phyloP scores from a whole-genome alignment of 1,140 invertebrate species.

The Archegozetes longisetosus region DNA sequence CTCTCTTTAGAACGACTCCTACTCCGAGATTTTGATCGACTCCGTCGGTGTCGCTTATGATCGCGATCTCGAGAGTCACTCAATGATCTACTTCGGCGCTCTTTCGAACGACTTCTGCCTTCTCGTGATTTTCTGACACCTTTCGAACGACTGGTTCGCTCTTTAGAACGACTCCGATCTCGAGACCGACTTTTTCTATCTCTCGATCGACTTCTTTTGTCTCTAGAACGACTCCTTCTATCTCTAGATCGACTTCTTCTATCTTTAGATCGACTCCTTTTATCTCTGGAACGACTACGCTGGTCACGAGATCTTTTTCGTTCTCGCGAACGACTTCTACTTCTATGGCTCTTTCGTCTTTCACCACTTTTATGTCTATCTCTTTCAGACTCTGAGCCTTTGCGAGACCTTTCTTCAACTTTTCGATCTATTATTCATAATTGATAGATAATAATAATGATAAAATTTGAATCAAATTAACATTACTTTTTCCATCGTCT shows the following conservation, averaged over 20 bases:
- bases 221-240: background rate
- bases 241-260: background rate
- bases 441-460: background rate
- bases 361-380: background rate
- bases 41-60: background rate
- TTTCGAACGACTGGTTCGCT: background rate
- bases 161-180: background rate
- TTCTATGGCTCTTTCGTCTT: background rate
- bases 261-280: background rate
- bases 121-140: too few species aligned
- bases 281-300: background rate
- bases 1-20: too few species aligned
- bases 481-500: background rate
- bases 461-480: background rate
- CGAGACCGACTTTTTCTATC: background rate
- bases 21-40: background rate
- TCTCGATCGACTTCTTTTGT: background rate
- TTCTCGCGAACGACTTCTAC: background rate
- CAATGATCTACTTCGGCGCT: background rate
- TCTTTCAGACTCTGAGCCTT: too few species aligned
- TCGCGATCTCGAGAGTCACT: background rate
- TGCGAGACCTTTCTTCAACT: too few species aligned
- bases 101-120: background rate
- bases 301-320: background rate
- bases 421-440: too few species aligned